Evolutionary conservation across 2,113 vertebrate species (phyloP).

Genomic region (Cyphomyrus plagiostoma): DNA sequence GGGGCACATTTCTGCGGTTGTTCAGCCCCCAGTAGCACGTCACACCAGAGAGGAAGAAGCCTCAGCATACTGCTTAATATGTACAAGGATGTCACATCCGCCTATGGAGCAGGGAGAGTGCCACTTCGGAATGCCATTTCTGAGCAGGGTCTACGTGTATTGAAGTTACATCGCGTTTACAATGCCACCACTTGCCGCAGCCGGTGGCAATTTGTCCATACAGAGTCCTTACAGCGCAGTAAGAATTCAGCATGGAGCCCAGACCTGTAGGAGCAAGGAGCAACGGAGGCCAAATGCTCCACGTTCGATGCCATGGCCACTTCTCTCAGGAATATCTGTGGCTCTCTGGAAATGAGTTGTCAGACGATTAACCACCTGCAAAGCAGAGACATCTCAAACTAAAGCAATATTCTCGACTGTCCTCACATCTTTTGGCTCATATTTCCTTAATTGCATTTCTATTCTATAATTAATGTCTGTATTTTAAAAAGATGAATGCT

Average conservation of each 20-base stretch:
- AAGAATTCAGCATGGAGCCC: not conserved
- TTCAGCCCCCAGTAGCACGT: not conserved
- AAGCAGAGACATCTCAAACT: not conserved
- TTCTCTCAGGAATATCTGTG: not conserved
- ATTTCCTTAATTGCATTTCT: not conserved
- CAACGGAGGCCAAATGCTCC: not conserved
- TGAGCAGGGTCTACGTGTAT: not conserved
- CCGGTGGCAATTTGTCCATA: constrained; percentile 29
- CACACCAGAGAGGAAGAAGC: not conserved
- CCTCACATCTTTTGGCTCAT: not conserved
- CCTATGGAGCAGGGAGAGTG: constrained; percentile 1
- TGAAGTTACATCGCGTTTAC: constrained; percentile 20
- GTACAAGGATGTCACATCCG: not conserved
- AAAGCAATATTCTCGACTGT: not conserved
- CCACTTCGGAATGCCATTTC: constrained; percentile 12
- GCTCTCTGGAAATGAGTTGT: not conserved
- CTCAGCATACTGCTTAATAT: constrained; percentile 14
- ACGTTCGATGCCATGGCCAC: not conserved
- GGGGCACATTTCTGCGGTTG: not conserved
- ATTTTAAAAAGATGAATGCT: not conserved
- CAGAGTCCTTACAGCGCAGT: constrained; percentile 2
- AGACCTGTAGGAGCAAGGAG: not conserved
- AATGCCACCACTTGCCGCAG: constrained; percentile 2
- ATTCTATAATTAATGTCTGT: not conserved
- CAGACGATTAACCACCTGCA: not conserved